phyloP scores from a whole-genome alignment of 2,797 vertebrate genomes.

The Rhinichthys osculus region DNA sequence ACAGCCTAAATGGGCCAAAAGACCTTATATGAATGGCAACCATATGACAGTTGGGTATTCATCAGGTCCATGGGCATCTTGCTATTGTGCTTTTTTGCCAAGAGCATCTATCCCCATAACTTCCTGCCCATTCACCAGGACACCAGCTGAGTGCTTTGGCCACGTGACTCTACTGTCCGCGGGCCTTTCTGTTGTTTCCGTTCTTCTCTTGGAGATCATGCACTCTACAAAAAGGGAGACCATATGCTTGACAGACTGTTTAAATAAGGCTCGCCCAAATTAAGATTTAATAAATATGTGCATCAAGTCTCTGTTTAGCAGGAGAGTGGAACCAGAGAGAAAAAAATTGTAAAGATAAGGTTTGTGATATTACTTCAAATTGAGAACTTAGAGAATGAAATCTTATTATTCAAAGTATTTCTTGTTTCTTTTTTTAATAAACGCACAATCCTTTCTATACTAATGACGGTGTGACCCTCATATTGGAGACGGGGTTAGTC shows the following conservation, averaged over 20 bases:
- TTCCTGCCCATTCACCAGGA: slow-evolving; percentile 49
- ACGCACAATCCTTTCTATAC: slow-evolving; percentile 54
- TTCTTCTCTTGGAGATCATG: slow-evolving; percentile 35
- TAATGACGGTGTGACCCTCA: slow-evolving; percentile 64
- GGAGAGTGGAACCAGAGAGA: not conserved
- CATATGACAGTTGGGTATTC: slow-evolving; percentile 66
- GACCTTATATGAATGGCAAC: not conserved
- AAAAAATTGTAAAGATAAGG: not conserved
- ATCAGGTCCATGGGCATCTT: slow-evolving; percentile 58
- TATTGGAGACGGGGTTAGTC: slow-evolving; percentile 63
- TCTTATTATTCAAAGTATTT: not conserved
- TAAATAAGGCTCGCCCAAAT: slow-evolving; percentile 16
- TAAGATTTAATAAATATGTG: not conserved
- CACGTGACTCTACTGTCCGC: slow-evolving; percentile 49
- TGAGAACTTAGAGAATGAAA: not conserved
- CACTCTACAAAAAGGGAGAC: slow-evolving; percentile 6
- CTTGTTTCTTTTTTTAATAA: not conserved
- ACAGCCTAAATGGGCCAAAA: slow-evolving; percentile 23
- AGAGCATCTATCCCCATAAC: slow-evolving; percentile 52
- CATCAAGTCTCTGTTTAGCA: not conserved
- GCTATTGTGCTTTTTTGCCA: slow-evolving; percentile 60
- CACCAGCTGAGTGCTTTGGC: slow-evolving; percentile 52
- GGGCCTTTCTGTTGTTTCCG: slow-evolving; percentile 30
- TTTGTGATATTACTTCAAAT: slow-evolving; percentile 1
- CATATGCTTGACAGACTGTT: slow-evolving; percentile 34